Percentiles rank a stretch among this genome's conserved stretches.
These are phyloP conservation scores for Brachionus rubens DNA, from an alignment of 1,140 invertebrate genomes.

Conservation along the genomic window DNA sequence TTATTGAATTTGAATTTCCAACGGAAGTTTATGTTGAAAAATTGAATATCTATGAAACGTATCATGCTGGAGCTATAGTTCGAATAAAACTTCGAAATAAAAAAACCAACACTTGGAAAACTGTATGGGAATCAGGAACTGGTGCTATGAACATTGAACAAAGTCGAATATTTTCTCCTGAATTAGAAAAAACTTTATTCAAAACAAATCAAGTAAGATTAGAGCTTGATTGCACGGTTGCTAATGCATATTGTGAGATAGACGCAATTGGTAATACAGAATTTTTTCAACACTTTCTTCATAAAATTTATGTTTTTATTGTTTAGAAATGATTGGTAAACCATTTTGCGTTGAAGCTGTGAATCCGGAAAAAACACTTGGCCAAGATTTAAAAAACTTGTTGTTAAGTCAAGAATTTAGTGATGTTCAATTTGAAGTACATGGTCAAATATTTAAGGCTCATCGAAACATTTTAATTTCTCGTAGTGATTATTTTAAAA, in stretches of 20 bases:
- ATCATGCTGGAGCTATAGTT: slow-evolving; percentile 11
- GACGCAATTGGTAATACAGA: slow-evolving; percentile 37
- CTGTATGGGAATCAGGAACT: slow-evolving; percentile 20
- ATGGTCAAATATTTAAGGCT: slow-evolving; percentile 21
- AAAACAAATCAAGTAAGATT: slow-evolving; percentile 44
- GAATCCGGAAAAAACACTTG: not conserved
- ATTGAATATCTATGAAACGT: slow-evolving; percentile 47
- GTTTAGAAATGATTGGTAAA: slow-evolving; percentile 26
- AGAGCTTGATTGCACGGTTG: slow-evolving; percentile 41
- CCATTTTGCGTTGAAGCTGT: not conserved
- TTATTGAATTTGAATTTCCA: slow-evolving; percentile 47
- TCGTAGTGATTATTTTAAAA: slow-evolving; percentile 38
- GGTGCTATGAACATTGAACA: not conserved
- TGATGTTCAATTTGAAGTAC: slow-evolving; percentile 36
- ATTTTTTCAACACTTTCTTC: not conserved
- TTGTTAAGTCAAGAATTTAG: not conserved
- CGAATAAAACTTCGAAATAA: slow-evolving; percentile 16
- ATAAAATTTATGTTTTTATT: not conserved
- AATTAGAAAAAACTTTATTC: slow-evolving; percentile 7
- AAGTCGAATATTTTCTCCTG: slow-evolving; percentile 14
- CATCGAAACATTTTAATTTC: slow-evolving; percentile 40
- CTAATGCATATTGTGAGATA: slow-evolving; percentile 42
- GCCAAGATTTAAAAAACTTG: not conserved
- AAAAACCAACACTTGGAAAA: slow-evolving; percentile 32
- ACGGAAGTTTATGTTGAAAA: slow-evolving; percentile 14